Conservation (phyloP, 1,140 invertebrate species). For the Drosophila aff. region DNA sequence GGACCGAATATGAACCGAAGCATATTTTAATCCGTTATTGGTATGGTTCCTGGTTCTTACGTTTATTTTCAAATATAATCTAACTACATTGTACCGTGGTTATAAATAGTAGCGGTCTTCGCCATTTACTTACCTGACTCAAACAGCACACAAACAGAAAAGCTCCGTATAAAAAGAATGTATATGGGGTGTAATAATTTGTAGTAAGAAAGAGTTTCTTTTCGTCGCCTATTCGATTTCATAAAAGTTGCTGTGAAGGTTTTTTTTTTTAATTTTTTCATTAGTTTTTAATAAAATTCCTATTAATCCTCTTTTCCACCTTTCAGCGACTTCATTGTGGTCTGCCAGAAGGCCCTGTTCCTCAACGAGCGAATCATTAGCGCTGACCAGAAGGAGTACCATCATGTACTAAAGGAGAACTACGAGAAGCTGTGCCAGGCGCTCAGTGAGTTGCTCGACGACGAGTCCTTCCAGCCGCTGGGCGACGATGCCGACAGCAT, state of each 20-base stretch:
- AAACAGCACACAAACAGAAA: not conserved
- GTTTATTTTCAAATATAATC: not conserved
- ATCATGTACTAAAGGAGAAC: conserved; percentile 93
- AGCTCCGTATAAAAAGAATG: conserved; percentile 15
- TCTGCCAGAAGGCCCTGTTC: conserved; percentile 94
- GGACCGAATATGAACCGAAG: not conserved
- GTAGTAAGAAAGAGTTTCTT: not conserved
- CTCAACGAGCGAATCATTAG: conserved; percentile 94
- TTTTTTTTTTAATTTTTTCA: not conserved
- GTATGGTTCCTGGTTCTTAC: not conserved
- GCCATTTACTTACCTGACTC: not conserved
- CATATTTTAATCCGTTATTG: not conserved
- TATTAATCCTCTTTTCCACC: conserved; percentile 51
- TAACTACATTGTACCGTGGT: not conserved
- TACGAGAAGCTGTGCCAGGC: conserved; percentile 93
- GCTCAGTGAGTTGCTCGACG: conserved; percentile 89
- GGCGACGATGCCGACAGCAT: conserved; percentile 82
- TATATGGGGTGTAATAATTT: conserved; percentile 2
- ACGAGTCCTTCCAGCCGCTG: conserved; percentile 86
- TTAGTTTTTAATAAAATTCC: not conserved
- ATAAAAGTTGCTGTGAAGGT: no score
- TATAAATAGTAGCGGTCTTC: not conserved
- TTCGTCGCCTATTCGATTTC: conserved; percentile 10
- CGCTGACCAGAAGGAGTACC: conserved; percentile 95
- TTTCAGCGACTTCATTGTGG: conserved; percentile 93